phyloP scores from a whole-genome alignment of 2,113 vertebrate genomes.

The Eidolon helvum region DNA sequence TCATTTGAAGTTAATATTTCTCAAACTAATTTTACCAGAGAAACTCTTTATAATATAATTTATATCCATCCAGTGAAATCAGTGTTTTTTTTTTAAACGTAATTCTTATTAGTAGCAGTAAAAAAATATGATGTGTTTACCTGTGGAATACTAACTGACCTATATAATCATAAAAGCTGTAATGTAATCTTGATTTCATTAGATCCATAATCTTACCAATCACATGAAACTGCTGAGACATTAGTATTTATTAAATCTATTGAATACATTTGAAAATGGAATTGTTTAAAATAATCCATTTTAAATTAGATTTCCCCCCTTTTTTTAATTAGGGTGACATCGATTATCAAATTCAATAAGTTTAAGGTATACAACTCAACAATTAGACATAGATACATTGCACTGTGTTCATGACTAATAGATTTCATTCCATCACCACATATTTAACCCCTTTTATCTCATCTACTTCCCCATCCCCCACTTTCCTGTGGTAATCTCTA shows the following conservation, averaged over 20 bases:
- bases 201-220: neutral
- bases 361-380: too few species aligned
- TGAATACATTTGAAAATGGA: neutral
- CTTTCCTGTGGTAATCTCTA: too few species aligned
- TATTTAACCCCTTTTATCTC: too few species aligned
- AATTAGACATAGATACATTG: too few species aligned
- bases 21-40: neutral
- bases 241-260: neutral
- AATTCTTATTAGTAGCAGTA: neutral
- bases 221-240: neutral
- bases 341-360: too few species aligned
- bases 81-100: too few species aligned
- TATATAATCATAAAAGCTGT: neutral
- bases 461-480: too few species aligned
- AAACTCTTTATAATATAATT: neutral
- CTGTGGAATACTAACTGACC: neutral
- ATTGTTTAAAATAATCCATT: neutral
- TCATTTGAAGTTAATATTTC: conserved; percentile 1
- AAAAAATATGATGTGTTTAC: neutral
- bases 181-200: neutral
- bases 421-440: too few species aligned
- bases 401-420: too few species aligned
- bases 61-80: too few species aligned
- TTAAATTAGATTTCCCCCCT: neutral
- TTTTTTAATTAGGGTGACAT: too few species aligned